Conservation (phyloP, 2,888 invertebrate species). For the Ectropis crepuscularia region DNA sequence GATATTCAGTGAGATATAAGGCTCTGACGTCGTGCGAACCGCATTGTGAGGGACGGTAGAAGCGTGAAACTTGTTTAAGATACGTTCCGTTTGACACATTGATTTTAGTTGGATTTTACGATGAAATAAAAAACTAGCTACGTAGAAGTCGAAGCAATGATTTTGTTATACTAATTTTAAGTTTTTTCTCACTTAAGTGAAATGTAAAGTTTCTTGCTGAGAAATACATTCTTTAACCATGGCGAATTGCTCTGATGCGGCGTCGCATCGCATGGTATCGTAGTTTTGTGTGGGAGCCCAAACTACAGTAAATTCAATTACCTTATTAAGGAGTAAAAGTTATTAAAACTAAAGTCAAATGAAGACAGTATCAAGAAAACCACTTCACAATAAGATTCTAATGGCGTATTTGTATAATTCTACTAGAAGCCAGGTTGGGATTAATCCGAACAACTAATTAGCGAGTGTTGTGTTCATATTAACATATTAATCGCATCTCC, state of each 20-base stretch:
- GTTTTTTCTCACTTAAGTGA: no score
- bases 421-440: slow-evolving; percentile 38
- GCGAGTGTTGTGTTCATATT: slow-evolving; percentile 63
- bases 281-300: no score
- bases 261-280: no score
- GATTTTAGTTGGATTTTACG: no score
- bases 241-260: no score
- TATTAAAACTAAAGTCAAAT: background rate
- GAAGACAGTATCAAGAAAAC: slow-evolving; percentile 3
- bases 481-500: slow-evolving; percentile 62
- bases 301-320: no score
- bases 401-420: slow-evolving; percentile 36
- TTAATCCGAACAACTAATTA: slow-evolving; percentile 68
- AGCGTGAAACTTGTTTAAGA: slow-evolving; percentile 42
- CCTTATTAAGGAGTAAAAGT: no score
- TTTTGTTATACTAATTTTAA: no score
- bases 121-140: no score
- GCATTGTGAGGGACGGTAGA: slow-evolving; percentile 47
- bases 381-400: slow-evolving; percentile 27
- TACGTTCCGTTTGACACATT: background rate
- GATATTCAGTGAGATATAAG: slow-evolving; percentile 78
- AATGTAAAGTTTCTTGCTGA: no score
- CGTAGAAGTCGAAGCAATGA: no score
- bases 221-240: no score
- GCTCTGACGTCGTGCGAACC: slow-evolving; percentile 54